Evolutionary conservation across 2,113 vertebrate genomes (phyloP), one percentile per base, ranked within the genome.

Genomic region (Amphilophus citrinellus): DNA sequence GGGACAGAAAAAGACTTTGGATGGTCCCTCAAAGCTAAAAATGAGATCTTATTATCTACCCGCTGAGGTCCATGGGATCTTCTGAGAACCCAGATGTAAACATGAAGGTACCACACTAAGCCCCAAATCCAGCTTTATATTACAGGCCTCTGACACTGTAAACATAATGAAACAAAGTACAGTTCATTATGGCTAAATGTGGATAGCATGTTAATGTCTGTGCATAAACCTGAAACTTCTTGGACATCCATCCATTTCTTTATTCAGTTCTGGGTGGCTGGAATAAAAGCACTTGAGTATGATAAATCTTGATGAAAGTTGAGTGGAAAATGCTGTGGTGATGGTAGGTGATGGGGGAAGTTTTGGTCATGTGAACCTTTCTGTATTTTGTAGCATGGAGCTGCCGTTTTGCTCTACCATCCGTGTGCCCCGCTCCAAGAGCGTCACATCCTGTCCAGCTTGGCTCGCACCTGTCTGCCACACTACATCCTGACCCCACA

Each of bases 381-480:
- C 2, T 86, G 65, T 89, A 2, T 85, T 77, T 84, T 83, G 32
- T 85, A 97, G 97, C 87, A 86, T 6, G 95, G 95, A 18, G 95
- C 91, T 0, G 47, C 94, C 1, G 92, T 94, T 79, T 87, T 97
- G 77, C 92, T 97, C 61, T 95, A 96, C 88, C 97, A 97, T 66
- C 97, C 97, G 1, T 97, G 96, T 82, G 88, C 85, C 22, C 94
- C 95, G 3, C 90, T 91, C 37, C 89, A 62, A 6, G 93, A 96
- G 87, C 96, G 92, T 24, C 78, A 61, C 53, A 93, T 92, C 47
- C 91, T 97, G 78, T 84, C 91, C 0, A 61, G 79, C 10, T 79
- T 97, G 87, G 96, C 96, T 5, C 93, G 76, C 5, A 82, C 87
- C 35, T 97, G 93, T 85, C 83, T 96, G 76, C 30, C 87, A 10